Evolutionary conservation across 37 sponge, comb jelly and placozoan genomes (phyloP).

Genomic region (Beroe forskalii): DNA sequence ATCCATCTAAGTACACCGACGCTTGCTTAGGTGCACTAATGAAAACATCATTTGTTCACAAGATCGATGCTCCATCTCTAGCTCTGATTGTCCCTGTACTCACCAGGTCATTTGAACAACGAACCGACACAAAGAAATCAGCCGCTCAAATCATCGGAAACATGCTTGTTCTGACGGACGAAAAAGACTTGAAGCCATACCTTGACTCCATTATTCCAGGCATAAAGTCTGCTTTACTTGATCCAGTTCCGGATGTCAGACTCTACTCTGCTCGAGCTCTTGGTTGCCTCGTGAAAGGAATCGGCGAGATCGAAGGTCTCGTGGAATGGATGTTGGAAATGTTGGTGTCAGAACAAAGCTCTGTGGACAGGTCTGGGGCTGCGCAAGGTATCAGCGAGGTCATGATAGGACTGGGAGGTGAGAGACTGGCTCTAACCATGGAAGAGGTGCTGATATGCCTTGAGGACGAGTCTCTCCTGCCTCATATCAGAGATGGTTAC

Average conservation of each 20-base stretch:
- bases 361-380: conserved; percentile 96
- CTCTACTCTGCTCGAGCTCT: conserved; percentile 79
- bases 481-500: conserved; percentile 92
- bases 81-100: conserved; percentile 97
- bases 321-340: conserved; percentile 82
- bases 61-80: conserved; percentile 94
- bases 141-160: conserved; percentile 94
- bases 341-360: conserved; percentile 74
- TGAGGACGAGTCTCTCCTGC: conserved; percentile 67
- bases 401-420: conserved; percentile 71
- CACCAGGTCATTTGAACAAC: conserved; percentile 77
- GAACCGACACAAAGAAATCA: conserved; percentile 95
- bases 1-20: conserved; percentile 79
- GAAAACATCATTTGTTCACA: conserved; percentile 93
- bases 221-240: conserved; percentile 84
- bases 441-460: conserved; percentile 76
- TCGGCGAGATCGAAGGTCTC: conserved; percentile 80
- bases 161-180: conserved; percentile 92
- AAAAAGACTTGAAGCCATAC: conserved; percentile 94
- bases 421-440: conserved; percentile 75
- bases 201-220: conserved; percentile 86
- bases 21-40: conserved; percentile 81
- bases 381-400: conserved; percentile 88
- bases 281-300: conserved; percentile 79
- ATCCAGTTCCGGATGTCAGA: conserved; percentile 92